A percentile compares a stretch with the other conserved stretches of the same genome.
These are phyloP conservation scores for Pseudorhombus dupliciocellatus DNA, from an alignment of 2,113 vertebrate species.

Conservation along the genomic window DNA sequence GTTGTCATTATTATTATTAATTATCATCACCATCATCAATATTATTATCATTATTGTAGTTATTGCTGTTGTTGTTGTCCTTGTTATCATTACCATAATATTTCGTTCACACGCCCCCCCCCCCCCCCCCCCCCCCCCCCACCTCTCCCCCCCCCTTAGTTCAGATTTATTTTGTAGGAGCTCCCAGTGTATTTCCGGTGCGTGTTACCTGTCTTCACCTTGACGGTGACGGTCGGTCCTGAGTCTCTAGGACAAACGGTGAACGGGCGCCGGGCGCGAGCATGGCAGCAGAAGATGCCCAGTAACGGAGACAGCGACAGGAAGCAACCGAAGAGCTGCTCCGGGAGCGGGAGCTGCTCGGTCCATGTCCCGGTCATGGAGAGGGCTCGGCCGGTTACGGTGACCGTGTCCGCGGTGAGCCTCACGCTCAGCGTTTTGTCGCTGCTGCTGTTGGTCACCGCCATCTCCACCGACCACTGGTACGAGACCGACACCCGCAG, in stretches of 20 bases:
- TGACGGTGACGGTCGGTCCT: slow-evolving; percentile 39
- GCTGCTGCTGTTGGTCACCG: slow-evolving; percentile 84
- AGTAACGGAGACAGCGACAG: slow-evolving; percentile 54
- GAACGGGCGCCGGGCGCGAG: slow-evolving; percentile 44
- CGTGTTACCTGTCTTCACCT: slow-evolving; percentile 4
- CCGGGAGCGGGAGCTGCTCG: slow-evolving; percentile 21
- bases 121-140: no score
- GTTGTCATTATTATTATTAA: no score
- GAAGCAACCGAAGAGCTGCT: background rate
- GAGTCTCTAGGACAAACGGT: slow-evolving; percentile 46
- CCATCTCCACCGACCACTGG: slow-evolving; percentile 90
- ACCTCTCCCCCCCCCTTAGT: background rate
- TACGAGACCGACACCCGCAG: slow-evolving; percentile 88
- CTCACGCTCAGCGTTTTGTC: slow-evolving; percentile 83
- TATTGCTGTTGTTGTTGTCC: no score
- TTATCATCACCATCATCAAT: no score
- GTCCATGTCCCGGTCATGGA: slow-evolving; percentile 80
- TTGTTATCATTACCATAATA: no score
- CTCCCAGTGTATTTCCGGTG: background rate
- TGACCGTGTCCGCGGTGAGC: slow-evolving; percentile 83
- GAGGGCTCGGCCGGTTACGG: slow-evolving; percentile 79
- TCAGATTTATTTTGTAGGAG: slow-evolving; percentile 54
- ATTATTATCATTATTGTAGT: no score
- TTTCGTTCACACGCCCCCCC: no score
- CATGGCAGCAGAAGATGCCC: slow-evolving; percentile 67